phyloP scores from a whole-genome alignment of 2,797 vertebrate genomes.

The Ficedula albicollis region DNA sequence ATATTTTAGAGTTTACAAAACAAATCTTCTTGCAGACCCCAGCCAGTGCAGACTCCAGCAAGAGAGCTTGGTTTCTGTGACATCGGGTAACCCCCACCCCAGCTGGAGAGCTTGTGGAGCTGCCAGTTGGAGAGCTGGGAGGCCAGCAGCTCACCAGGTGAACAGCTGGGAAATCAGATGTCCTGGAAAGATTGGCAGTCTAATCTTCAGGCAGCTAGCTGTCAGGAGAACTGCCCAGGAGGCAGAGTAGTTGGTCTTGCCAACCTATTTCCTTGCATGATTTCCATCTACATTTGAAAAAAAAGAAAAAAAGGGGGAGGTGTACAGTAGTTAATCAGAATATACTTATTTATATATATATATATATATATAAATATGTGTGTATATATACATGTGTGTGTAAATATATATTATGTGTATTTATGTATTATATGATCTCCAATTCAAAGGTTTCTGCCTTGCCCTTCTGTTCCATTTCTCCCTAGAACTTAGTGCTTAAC shows the following conservation, averaged over 20 bases:
- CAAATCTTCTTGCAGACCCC: neutral
- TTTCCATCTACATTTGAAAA: neutral
- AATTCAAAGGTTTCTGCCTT: neutral
- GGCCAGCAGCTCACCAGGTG: slow-evolving; percentile 32
- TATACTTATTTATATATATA: neutral
- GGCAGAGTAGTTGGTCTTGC: neutral
- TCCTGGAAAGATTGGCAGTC: neutral
- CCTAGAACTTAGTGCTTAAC: neutral
- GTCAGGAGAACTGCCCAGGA: neutral
- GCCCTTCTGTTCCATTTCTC: neutral
- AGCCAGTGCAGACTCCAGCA: neutral
- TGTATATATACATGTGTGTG: neutral
- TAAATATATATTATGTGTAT: neutral
- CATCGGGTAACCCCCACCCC: neutral
- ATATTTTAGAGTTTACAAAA: neutral
- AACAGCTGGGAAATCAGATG: slow-evolving; percentile 54
- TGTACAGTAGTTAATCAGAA: neutral
- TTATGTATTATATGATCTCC: neutral
- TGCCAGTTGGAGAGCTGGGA: neutral
- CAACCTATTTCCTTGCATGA: neutral
- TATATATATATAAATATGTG: fast-evolving
- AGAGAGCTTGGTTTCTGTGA: neutral
- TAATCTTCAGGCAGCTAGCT: neutral
- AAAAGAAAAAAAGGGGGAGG: neutral
- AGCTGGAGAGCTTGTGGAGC: neutral